Conservation (phyloP, 1,140 invertebrate genomes). For the Contarinia nasturtii region DNA sequence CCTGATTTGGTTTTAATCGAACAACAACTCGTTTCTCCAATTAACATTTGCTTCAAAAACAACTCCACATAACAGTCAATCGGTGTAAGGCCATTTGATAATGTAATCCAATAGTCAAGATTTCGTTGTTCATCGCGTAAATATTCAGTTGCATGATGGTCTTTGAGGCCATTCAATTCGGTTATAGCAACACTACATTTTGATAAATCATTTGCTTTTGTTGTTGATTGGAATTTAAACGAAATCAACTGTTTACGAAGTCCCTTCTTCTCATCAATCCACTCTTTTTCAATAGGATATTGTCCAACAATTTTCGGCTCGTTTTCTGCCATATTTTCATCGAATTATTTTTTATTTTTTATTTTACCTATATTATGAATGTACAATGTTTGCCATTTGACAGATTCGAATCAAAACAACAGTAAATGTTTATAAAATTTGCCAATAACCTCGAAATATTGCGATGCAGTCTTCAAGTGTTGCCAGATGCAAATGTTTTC, state of each 20-base stretch:
- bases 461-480: too few species aligned
- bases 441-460: too few species aligned
- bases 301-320: not conserved
- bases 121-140: not conserved
- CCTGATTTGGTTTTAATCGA: constrained; percentile 12
- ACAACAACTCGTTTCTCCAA: constrained; percentile 15
- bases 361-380: too few species aligned
- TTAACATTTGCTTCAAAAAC: constrained; percentile 17
- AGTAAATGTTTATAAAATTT: too few species aligned
- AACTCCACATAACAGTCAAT: constrained; percentile 19
- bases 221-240: not conserved
- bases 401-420: too few species aligned
- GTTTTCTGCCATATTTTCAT: not conserved
- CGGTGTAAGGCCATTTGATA: constrained; percentile 14
- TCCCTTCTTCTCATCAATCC: not conserved
- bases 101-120: constrained; percentile 8
- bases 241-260: constrained; percentile 1
- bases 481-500: too few species aligned
- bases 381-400: too few species aligned
- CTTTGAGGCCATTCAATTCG: not conserved
- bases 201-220: not conserved
- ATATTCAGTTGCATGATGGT: not conserved
- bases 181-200: not conserved
- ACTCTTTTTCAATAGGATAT: not conserved
- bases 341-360: too few species aligned